A percentile compares a stretch with the other conserved stretches of the same genome.
Evolutionary conservation across 1,140 invertebrate species (phyloP).

Genomic region (Leptinotarsa texana): DNA sequence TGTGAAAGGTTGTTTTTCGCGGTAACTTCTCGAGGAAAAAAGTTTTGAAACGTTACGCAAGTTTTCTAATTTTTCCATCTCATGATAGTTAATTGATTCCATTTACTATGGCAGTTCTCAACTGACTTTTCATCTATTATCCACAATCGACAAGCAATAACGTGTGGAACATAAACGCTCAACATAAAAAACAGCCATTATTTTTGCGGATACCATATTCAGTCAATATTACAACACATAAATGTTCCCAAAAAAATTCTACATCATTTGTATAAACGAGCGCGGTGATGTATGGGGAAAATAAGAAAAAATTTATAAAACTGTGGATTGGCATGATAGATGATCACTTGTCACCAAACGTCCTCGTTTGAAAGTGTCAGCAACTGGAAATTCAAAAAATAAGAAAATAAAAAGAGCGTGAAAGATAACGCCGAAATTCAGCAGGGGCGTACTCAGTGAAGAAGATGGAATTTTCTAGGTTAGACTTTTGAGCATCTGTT

Average conservation of each 20-base stretch:
- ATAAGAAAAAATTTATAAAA: background rate
- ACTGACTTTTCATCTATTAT: too few relatives aligned
- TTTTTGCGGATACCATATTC: background rate
- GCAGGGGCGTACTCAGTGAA: background rate
- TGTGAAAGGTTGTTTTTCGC: too few relatives aligned
- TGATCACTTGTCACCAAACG: background rate
- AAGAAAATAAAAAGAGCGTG: slow-evolving; percentile 1
- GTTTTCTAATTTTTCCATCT: too few relatives aligned
- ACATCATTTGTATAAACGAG: slow-evolving; percentile 1
- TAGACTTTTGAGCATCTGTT: too few relatives aligned
- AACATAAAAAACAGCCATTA: background rate
- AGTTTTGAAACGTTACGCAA: too few relatives aligned
- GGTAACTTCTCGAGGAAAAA: too few relatives aligned
- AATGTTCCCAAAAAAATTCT: background rate
- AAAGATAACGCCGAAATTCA: background rate
- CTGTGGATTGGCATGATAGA: background rate
- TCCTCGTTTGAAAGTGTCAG: background rate
- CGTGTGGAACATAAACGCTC: too few relatives aligned
- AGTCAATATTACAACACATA: background rate
- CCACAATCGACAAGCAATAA: too few relatives aligned
- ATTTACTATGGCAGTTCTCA: too few relatives aligned
- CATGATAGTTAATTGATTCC: too few relatives aligned
- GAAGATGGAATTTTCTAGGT: too few relatives aligned
- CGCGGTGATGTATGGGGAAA: background rate
- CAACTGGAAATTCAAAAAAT: background rate